Conservation (phyloP, 2,113 vertebrate species). For the Dermatemys mawii region DNA sequence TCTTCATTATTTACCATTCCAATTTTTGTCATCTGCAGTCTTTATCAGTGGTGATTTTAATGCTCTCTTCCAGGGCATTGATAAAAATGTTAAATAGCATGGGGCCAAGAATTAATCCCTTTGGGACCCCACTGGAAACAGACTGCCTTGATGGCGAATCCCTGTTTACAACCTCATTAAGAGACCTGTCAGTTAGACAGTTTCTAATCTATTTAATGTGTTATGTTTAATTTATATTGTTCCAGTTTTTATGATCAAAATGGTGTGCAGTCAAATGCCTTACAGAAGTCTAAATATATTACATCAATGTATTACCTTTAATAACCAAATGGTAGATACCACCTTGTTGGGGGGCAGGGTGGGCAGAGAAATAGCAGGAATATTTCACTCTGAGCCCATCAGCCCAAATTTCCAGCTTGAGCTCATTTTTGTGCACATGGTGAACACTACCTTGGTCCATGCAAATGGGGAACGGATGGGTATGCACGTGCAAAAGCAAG, state of each 20-base stretch:
- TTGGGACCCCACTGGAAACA: not conserved
- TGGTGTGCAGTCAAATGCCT: too few species aligned
- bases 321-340: not conserved
- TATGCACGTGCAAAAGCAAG: not conserved
- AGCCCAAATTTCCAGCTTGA: not conserved
- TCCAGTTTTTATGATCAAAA: too few species aligned
- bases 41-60: too few species aligned
- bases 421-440: not conserved
- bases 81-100: not conserved
- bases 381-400: fast-evolving
- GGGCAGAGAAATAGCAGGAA: not conserved
- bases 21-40: too few species aligned
- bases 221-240: too few species aligned
- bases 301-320: not conserved
- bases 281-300: too few species aligned
- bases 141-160: not conserved
- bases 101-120: not conserved
- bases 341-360: not conserved
- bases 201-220: not conserved
- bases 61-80: not conserved
- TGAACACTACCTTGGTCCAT: fast-evolving
- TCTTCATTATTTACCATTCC: too few species aligned
- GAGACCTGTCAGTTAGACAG: not conserved
- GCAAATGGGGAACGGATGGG: fast-evolving
- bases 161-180: not conserved